Base-by-base conservation (phyloP, 2,888 invertebrate genomes). In the Ochropleura leucogaster region DNA sequence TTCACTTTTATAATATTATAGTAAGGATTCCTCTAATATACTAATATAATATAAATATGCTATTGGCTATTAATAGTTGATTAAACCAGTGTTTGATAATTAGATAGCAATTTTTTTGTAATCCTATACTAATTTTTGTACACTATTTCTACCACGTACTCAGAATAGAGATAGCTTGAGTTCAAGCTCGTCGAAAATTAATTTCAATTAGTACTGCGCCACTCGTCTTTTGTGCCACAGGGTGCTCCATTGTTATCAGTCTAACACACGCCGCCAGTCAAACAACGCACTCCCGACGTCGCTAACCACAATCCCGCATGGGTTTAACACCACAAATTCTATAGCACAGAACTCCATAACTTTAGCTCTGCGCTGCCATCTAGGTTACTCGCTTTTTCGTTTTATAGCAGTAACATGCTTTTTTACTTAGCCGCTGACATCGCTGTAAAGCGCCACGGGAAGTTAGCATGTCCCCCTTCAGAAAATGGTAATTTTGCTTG, bases 361-460 rank as follows among this genome's bases (percentile, higher is more conserved):
- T 74, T 60, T 55, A 64, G 70, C 66, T 60, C 68, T 70, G 68
- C 47, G 67, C 72, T 62, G 71, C 72, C 66, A 74, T 82, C 66
- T 77, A 42, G 62, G 64, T 75, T 74, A 72, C 66, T 77, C 71
- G 59, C 44, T 70, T 47, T 75, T 40, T 57, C 74, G 53, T 81
- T 77, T 77, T 62, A 70, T 74, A 57, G 82, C 62, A 46, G 63
- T 68, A 68, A 85, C 83, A 85, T 63, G 83, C 55, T 76, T 83
- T 85, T 78, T 74, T 74, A 85, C 81, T 85, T 79, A 81, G 70
- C 73, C 47, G 42, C 70, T 69, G 71, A 66, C 60, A 70, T 55
- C 42, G 55, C 40, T 64, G 30, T 67, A 47, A 59, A 73, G 42
- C 64, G 69, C 40, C 30, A 42, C 59, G 64, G 53, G 68, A 69